Evolutionary conservation across 2,888 invertebrate genomes (phyloP), one percentile per base, ranked within the genome.

Genomic region (Allolobophora icterica): DNA sequence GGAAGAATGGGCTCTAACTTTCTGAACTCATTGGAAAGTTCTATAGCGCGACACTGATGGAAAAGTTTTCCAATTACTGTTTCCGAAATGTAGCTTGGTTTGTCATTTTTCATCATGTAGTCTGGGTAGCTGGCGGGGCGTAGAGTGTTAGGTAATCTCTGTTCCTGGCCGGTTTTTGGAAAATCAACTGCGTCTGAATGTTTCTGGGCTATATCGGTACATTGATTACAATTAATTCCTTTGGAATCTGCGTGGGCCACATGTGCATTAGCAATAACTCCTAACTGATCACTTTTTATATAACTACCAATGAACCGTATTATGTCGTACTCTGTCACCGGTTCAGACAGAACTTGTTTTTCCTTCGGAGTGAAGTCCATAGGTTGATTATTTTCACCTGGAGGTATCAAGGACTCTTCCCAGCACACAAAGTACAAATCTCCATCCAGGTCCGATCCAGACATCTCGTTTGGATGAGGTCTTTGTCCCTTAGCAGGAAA

Each of bases 401-500:
- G 45, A 89, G 94, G 94, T 38, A 94, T 93, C 84, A 95, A 92
- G 30, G 93, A 92, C 34, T 93, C 91, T 91, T 94, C 94, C 94
- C 95, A 95, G 38, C 84, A 84, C 0, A 84, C 84, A 84, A 84
- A 84, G 34, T 84, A 84, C 84, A 84, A 2, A 21, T 84, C 94
- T 93, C 19, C 95, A 92, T 95, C 95, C 91, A 95, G 92, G 93
- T 95, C 95, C 33, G 94, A 94, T 15, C 96, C 95, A 13, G 95
- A 95, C 94, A 95, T 95, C 93, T 95, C 95, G 92, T 95, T 94
- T 6, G 95, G 94, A 93, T 95, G 95, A 3, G 95, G 95, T 90
- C 95, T 92, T 0, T 93, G 93, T 15, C 95, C 95, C 87, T 94
- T 92, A 5, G 93, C 93, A 17, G 95, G 95, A 91, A 95, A 96